Evolutionary conservation across 2,113 vertebrate genomes (phyloP), one percentile per base, ranked within the genome.

Genomic region (Craseonycteris thonglongyai): DNA sequence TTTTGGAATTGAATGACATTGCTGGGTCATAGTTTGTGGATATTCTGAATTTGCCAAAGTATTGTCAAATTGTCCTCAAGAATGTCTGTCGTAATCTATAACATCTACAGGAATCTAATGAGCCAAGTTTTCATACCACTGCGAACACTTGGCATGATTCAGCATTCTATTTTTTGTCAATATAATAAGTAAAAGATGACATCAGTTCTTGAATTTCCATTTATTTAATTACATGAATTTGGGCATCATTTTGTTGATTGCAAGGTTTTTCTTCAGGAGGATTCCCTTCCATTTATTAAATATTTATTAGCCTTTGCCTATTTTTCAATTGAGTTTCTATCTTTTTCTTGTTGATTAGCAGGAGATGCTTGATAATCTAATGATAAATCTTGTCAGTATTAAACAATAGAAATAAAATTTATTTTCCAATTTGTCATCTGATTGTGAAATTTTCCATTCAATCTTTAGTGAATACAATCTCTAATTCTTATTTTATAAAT

Each of bases 151-250:
- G 61, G 58, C 65, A 79, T 38, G 45, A 40, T 83, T 89, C 75
- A 69, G 51, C n/a, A 61, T 97, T 96, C 88, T 75, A 51, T 59
- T 59, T 94, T 85, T 79, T 88, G 54, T 90, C 58, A 93, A 9
- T 82, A 51, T 4, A 14, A 14, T 94, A 49, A 82, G n/a, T 78
- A 85, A 94, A 93, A 86, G 76, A 4, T 96, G 92, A 89, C 58
- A 26, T 94, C 94, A 92, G 65, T 69, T n/a, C 82, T 95, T 95
- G 56, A 24, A 80, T 89, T 80, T 86, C 58, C 68, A 79, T 89
- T 93, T 74, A 59, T 91, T 28, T 96, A 79, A 72, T 3, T 63
- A 63, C 2, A 81, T 88, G 47, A 66, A 85, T 85, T 88, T 83
- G 40, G 19, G 8, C 80, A 95, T 88, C 7, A 38, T 81, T 66